Conservation (phyloP, 2,888 invertebrate genomes). For the Mantis religiosa region DNA sequence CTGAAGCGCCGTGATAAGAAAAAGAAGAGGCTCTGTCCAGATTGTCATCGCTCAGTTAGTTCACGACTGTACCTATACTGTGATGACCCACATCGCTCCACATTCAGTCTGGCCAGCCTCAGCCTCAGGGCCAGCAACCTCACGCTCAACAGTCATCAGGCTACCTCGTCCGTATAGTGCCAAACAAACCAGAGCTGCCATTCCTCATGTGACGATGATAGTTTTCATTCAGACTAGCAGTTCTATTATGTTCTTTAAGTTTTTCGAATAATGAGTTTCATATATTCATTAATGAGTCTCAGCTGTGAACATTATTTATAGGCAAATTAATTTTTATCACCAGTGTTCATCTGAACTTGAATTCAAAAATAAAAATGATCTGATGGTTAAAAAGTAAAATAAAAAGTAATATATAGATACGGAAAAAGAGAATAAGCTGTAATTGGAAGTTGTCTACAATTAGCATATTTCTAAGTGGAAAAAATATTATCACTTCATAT, state of each 20-base stretch:
- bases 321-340: no score
- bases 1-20: constrained; percentile 59
- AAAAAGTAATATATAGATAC: no score
- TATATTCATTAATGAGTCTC: background rate
- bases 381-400: no score
- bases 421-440: no score
- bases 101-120: constrained; percentile 44
- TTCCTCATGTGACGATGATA: background rate
- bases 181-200: background rate
- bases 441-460: no score
- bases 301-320: background rate
- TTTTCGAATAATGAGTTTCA: background rate
- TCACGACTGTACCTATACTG: constrained; percentile 60
- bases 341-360: no score
- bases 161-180: constrained; percentile 31
- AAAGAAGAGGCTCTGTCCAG: constrained; percentile 63
- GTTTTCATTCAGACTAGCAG: background rate
- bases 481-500: no score
- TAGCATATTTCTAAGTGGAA: no score
- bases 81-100: constrained; percentile 48
- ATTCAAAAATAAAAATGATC: no score
- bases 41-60: constrained; percentile 63
- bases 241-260: background rate
- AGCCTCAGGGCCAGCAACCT: constrained; percentile 32
- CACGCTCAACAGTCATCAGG: constrained; percentile 29